phyloP scores from a whole-genome alignment of 2,797 vertebrate genomes.

The Cyprinodon diabolis region DNA sequence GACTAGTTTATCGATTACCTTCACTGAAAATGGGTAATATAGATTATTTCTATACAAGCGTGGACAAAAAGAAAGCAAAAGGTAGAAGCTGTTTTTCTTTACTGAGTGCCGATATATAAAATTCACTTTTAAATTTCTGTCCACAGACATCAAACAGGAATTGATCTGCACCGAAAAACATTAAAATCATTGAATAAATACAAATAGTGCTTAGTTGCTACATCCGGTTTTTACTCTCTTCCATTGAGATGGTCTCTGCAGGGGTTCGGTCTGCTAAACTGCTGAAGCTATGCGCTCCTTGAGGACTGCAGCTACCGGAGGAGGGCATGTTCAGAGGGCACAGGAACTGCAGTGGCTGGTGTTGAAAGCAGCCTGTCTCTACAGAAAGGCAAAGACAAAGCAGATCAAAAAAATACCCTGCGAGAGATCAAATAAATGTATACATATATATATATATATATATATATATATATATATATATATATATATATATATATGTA shows the following conservation, averaged over 20 bases:
- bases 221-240: conserved; percentile 38
- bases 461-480: not conserved
- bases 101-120: not conserved
- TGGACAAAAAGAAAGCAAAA: conserved; percentile 26
- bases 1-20: conserved; percentile 55
- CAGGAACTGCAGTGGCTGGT: conserved; percentile 67
- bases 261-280: conserved; percentile 70
- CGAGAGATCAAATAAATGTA: not conserved
- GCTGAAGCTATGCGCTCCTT: conserved; percentile 80
- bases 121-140: conserved; percentile 1
- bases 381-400: conserved; percentile 21
- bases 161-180: conserved; percentile 6
- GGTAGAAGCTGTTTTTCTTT: conserved; percentile 1
- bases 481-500: not conserved
- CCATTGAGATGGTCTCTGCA: conserved; percentile 49
- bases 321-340: conserved; percentile 66
- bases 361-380: conserved; percentile 43
- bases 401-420: conserved; percentile 12
- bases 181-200: conserved; percentile 18
- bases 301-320: conserved; percentile 71
- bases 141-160: conserved; percentile 2
- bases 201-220: conserved; percentile 36
- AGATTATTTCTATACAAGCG: conserved; percentile 49
- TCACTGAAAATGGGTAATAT: conserved; percentile 57
- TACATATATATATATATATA: not conserved